Conservation (phyloP, 1,140 invertebrate species). For the Hypsibius dujardini region DNA sequence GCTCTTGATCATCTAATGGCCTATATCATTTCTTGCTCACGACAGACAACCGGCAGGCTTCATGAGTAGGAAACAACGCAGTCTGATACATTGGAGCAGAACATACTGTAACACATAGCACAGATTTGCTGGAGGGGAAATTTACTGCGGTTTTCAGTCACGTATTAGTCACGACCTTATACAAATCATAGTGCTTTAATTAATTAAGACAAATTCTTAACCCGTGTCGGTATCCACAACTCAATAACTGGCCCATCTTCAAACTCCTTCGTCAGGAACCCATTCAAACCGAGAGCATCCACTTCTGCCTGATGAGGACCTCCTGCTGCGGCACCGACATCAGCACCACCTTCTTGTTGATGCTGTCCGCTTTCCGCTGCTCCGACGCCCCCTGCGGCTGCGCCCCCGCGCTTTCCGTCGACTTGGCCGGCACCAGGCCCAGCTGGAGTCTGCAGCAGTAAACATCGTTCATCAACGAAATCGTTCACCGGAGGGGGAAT, state of each 20-base stretch:
- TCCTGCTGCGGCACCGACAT: background rate
- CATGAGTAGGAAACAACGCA: too few species aligned
- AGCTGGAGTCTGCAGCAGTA: too few species aligned
- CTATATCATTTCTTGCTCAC: too few species aligned
- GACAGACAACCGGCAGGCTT: too few species aligned
- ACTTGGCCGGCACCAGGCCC: background rate
- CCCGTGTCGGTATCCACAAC: conserved; percentile 1
- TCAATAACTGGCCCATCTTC: conserved; percentile 1
- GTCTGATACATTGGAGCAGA: too few species aligned
- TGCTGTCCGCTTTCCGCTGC: background rate
- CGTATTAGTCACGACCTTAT: too few species aligned
- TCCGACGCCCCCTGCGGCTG: background rate
- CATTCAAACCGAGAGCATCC: background rate
- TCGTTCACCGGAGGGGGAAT: background rate
- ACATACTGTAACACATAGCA: too few species aligned
- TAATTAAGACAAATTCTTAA: background rate
- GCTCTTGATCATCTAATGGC: too few species aligned
- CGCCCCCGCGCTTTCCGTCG: background rate
- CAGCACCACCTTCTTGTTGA: background rate
- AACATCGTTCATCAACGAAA: background rate
- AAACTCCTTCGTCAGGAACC: background rate
- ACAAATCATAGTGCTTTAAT: too few species aligned
- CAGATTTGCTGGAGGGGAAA: too few species aligned
- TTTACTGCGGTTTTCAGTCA: too few species aligned
- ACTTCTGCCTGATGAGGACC: conserved; percentile 9